Percentiles rank a stretch among this genome's conserved stretches.
phyloP scores from a whole-genome alignment of 64 coral and sea anemone genomes.

The Hydrozoanthus tunicans region DNA sequence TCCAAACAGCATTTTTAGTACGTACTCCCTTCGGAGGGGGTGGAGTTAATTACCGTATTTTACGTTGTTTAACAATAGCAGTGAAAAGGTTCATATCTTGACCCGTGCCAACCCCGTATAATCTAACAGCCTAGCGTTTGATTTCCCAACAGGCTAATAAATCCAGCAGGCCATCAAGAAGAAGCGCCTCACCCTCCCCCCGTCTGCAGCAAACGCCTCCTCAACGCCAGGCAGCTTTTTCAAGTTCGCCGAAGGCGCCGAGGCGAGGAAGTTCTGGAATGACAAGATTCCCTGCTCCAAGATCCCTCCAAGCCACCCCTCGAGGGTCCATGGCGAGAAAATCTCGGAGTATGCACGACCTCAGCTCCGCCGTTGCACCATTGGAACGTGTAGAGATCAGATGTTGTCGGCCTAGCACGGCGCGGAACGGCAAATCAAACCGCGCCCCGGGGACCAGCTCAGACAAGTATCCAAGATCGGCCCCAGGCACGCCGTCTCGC shows the following conservation, averaged over 20 bases:
- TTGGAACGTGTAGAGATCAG: conserved; percentile 35
- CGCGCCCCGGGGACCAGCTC: neutral
- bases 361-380: conserved; percentile 4
- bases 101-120: no score
- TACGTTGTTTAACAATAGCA: no score
- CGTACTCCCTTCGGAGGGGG: no score
- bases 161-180: neutral
- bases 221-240: neutral
- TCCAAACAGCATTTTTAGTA: no score
- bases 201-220: neutral
- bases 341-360: conserved; percentile 50
- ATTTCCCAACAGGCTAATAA: neutral
- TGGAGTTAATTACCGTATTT: no score
- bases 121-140: neutral
- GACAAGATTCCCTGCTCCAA: neutral
- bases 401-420: conserved; percentile 8
- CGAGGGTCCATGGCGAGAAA: conserved; percentile 36
- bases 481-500: conserved; percentile 28
- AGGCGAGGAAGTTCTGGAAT: conserved; percentile 6
- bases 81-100: no score
- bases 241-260: conserved; percentile 10
- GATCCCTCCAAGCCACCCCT: conserved; percentile 21
- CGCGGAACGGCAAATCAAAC: neutral
- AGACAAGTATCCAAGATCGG: conserved; percentile 42
- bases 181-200: conserved; percentile 34